Evolutionary conservation across 1,140 invertebrate genomes (phyloP).

Genomic region (Drosophila equinoxialis): DNA sequence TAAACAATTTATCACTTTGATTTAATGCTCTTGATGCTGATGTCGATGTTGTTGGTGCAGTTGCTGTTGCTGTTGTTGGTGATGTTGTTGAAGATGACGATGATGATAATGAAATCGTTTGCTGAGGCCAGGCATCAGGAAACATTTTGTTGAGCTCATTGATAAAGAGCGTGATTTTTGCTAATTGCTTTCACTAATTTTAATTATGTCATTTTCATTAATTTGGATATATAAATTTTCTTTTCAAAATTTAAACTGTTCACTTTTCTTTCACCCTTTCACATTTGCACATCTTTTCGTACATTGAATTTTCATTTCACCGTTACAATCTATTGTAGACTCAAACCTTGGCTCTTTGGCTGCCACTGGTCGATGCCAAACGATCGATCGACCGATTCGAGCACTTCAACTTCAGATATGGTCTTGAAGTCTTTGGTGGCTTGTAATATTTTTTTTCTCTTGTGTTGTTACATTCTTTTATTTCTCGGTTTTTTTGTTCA

Average conservation of each 20-base stretch:
- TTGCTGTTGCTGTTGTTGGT: conserved; percentile 5
- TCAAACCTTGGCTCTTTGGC: conserved; percentile 40
- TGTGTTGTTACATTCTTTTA: conserved; percentile 44
- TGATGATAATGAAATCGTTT: conserved; percentile 38
- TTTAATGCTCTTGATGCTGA: conserved; percentile 21
- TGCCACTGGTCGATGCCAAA: conserved; percentile 37
- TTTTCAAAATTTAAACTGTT: not conserved
- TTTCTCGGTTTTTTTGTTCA: conserved; percentile 14
- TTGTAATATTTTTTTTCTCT: conserved; percentile 49
- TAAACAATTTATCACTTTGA: conserved; percentile 53
- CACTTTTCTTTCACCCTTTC: not conserved
- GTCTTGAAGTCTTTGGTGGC: conserved; percentile 23
- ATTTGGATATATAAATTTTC: not conserved
- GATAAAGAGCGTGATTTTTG: conserved; percentile 18
- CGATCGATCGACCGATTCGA: conserved; percentile 25
- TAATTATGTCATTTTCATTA: not conserved
- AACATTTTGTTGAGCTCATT: conserved; percentile 75
- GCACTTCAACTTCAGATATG: not conserved
- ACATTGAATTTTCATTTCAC: conserved; percentile 10
- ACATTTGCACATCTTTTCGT: conserved; percentile 13
- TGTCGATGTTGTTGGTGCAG: conserved; percentile 30
- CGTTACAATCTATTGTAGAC: conserved; percentile 26
- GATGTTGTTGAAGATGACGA: conserved; percentile 25
- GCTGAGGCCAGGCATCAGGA: conserved; percentile 60
- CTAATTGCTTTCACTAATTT: conserved; percentile 25